A percentile compares a stretch with the other conserved stretches of the same genome.
These are phyloP conservation scores for Saccopteryx leptura DNA, from an alignment of 2,113 vertebrate genomes.

Conservation along the genomic window DNA sequence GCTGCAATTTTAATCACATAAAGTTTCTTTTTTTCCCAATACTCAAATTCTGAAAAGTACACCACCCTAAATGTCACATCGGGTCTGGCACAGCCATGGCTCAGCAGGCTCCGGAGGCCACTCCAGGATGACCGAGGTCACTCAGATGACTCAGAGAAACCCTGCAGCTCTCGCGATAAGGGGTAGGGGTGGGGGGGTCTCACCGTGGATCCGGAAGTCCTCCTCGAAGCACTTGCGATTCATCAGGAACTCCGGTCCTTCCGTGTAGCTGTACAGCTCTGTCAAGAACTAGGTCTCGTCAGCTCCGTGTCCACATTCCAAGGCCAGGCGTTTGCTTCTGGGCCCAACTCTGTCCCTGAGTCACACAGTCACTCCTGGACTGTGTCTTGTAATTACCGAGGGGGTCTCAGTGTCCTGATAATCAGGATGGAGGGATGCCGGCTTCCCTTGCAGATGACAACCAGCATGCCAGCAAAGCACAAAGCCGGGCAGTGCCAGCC, in stretches of 20 bases:
- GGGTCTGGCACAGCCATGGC: not conserved
- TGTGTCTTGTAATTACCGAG: not conserved
- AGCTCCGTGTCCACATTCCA: not conserved
- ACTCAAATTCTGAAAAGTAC: not conserved
- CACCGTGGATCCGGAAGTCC: conserved; percentile 95
- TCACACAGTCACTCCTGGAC: not conserved
- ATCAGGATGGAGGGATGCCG: not conserved
- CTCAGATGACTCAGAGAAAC: not conserved
- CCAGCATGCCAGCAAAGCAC: not conserved
- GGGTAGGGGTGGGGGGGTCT: conserved; percentile 40
- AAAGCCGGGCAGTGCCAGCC: not conserved
- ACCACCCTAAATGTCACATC: not conserved
- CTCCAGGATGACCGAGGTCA: not conserved
- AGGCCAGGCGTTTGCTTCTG: not conserved
- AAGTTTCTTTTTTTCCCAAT: not conserved
- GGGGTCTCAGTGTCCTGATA: not conserved
- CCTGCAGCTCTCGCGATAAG: not conserved
- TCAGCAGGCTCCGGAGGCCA: not conserved
- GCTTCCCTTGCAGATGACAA: not conserved
- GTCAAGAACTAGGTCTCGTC: conserved; percentile 57
- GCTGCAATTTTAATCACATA: not conserved
- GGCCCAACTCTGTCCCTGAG: not conserved
- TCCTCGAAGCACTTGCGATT: conserved; percentile 99
- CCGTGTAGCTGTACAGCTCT: conserved; percentile 99
- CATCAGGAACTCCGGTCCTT: conserved; percentile 96